Percentiles rank a stretch among this genome's conserved stretches.
Evolutionary conservation across 2,888 invertebrate genomes (phyloP).

Genomic region (Melangyna quadrimaculata): DNA sequence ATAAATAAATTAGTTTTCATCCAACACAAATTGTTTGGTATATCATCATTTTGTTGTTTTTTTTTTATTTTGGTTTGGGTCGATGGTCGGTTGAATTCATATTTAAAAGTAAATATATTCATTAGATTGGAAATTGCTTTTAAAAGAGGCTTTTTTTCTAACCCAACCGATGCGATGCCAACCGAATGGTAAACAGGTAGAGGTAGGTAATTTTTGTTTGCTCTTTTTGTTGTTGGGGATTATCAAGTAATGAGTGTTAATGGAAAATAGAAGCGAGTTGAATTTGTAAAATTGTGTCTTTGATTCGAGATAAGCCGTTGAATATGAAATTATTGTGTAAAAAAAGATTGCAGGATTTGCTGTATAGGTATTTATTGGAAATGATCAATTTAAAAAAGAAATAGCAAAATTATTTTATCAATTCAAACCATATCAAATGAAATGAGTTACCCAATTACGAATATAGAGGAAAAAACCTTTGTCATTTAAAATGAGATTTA

Average conservation of each 20-base stretch:
- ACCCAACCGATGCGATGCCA: constrained; percentile 26
- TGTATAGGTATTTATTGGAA: background rate
- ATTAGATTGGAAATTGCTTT: constrained; percentile 67
- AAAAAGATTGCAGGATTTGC: constrained; percentile 5
- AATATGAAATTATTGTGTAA: constrained; percentile 28
- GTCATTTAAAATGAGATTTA: too few species aligned
- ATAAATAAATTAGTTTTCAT: constrained; percentile 67
- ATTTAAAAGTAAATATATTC: constrained; percentile 70
- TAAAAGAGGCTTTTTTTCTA: background rate
- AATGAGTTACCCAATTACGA: background rate
- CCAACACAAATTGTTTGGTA: constrained; percentile 14
- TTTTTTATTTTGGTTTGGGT: background rate
- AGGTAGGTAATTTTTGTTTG: constrained; percentile 51
- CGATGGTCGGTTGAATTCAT: constrained; percentile 39
- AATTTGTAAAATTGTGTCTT: constrained; percentile 12
- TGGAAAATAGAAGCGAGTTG: constrained; percentile 54
- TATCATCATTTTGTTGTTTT: too few species aligned
- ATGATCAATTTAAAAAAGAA: background rate
- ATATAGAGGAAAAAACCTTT: too few species aligned
- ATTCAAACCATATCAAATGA: background rate
- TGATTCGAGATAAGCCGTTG: constrained; percentile 20
- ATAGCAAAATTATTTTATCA: background rate
- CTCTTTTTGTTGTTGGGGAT: constrained; percentile 17
- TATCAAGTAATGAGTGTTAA: constrained; percentile 70
- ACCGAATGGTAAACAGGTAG: constrained; percentile 63